Percentiles rank a stretch among this genome's conserved stretches.
Evolutionary conservation across 1,140 invertebrate genomes (phyloP).

Genomic region (Centruroides sculpturatus): DNA sequence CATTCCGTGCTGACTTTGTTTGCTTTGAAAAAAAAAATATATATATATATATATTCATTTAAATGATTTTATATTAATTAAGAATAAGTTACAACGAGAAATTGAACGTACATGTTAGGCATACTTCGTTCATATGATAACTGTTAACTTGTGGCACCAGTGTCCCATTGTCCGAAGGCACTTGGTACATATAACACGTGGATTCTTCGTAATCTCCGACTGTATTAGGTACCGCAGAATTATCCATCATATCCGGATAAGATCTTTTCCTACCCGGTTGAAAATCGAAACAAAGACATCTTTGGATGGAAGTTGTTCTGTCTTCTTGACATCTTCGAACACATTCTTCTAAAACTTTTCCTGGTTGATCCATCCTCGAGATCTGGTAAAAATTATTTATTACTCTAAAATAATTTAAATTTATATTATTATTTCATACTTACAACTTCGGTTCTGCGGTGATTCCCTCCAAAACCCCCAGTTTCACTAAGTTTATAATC

Average conservation of each 20-base stretch:
- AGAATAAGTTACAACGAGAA: background rate
- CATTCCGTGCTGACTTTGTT: constrained; percentile 64
- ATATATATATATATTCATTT: too few species aligned
- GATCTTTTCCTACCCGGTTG: constrained; percentile 57
- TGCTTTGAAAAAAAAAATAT: too few species aligned
- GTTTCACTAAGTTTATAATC: constrained; percentile 76
- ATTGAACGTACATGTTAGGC: constrained; percentile 58
- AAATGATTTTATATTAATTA: too few species aligned
- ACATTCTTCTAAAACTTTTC: constrained; percentile 64
- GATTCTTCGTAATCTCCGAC: constrained; percentile 68
- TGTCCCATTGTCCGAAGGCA: constrained; percentile 68
- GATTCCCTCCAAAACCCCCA: constrained; percentile 34
- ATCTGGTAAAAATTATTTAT: constrained; percentile 33
- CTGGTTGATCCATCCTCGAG: constrained; percentile 60
- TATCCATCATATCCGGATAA: constrained; percentile 1
- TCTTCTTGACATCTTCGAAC: constrained; percentile 71
- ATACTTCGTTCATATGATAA: constrained; percentile 77
- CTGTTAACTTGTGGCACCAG: constrained; percentile 69
- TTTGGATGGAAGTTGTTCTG: constrained; percentile 52
- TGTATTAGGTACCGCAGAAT: background rate
- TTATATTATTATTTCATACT: constrained; percentile 22
- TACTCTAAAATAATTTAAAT: background rate
- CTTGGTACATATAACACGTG: constrained; percentile 69
- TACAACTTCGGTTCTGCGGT: constrained; percentile 46
- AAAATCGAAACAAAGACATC: constrained; percentile 77